phyloP scores from a whole-genome alignment of 2,113 vertebrate genomes.

The Halichoeres trimaculatus region DNA sequence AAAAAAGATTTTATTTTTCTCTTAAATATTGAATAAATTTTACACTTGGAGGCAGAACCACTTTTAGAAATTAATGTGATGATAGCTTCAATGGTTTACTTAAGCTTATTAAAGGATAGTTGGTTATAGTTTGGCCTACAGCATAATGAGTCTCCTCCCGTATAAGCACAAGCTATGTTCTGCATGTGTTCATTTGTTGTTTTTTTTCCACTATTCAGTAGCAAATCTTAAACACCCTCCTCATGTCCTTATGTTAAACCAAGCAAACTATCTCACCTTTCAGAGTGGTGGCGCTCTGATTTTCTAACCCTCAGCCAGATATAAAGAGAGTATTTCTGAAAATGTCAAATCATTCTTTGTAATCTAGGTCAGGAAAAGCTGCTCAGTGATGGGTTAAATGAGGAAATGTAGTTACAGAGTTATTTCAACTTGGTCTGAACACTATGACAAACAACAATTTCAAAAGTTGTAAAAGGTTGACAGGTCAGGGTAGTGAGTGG shows the following conservation, averaged over 20 bases:
- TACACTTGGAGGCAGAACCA: no score
- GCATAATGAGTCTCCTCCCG: no score
- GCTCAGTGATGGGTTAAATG: neutral
- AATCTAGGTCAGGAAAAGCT: slow-evolving; percentile 5
- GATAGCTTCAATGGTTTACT: no score
- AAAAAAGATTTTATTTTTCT: no score
- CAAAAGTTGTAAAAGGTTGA: slow-evolving; percentile 7
- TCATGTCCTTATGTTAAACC: neutral
- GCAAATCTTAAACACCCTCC: neutral
- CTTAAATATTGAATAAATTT: no score
- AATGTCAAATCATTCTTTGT: slow-evolving; percentile 1
- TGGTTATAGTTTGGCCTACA: neutral
- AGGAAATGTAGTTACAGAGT: neutral
- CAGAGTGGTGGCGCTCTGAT: neutral
- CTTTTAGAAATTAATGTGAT: no score
- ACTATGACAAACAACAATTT: slow-evolving; percentile 28
- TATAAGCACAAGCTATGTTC: no score
- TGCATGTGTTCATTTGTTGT: no score
- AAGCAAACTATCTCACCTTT: neutral
- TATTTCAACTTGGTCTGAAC: neutral
- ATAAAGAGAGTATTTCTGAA: neutral
- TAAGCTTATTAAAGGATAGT: no score
- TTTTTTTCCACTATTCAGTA: neutral
- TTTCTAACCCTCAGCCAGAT: neutral
- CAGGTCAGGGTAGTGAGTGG: slow-evolving; percentile 5